Evolutionary conservation across 2,888 invertebrate genomes (phyloP), one percentile per base, ranked within the genome.

Genomic region (Plagodis dolabraria): DNA sequence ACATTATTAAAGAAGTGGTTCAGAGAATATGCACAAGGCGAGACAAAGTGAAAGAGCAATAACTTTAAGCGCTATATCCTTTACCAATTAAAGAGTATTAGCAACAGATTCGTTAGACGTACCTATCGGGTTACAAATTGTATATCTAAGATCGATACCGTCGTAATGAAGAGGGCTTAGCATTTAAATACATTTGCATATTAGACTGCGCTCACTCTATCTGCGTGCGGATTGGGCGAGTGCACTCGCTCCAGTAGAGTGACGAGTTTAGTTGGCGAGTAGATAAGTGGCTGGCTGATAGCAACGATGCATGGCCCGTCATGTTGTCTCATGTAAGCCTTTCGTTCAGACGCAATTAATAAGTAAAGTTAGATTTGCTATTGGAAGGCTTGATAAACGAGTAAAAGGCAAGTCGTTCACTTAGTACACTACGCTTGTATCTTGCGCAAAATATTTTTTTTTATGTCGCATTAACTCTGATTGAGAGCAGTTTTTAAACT

Each of bases 181-280:
- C 86, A 92, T 92, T 92, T 92, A 91, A 92, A 92, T 92, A 92
- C 87, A 92, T 92, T 92, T 89, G 92, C 92, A 92, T 92, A 90
- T 89, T 91, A 89, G 92, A 88, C 91, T 89, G 89, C 90, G 87
- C 82, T 85, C 83, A 80, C 79, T 87, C 84, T 71, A 75, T 74
- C 77, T 71, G 64, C 68, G 67, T 61, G 62, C 55, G 64, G 65
- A 69, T 68, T 69, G 68, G 66, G 67, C 65, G 64, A 67, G 65
- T 69, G 67, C 69, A 69, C 57, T 62, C 52, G 65, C 63, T 65
- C 67, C 53, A 59, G 57, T 52, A 36, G 53, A 55, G 63, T 69
- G 69, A 69, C 67, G 65, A 69, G 67, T 67, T 64, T 67, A 67
- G 63, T 67, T 67, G 69, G 67, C 69, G 64, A 67, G 60, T 63